Evolutionary conservation across 2,113 vertebrate genomes (phyloP).

Genomic region (Penelope pileata): DNA sequence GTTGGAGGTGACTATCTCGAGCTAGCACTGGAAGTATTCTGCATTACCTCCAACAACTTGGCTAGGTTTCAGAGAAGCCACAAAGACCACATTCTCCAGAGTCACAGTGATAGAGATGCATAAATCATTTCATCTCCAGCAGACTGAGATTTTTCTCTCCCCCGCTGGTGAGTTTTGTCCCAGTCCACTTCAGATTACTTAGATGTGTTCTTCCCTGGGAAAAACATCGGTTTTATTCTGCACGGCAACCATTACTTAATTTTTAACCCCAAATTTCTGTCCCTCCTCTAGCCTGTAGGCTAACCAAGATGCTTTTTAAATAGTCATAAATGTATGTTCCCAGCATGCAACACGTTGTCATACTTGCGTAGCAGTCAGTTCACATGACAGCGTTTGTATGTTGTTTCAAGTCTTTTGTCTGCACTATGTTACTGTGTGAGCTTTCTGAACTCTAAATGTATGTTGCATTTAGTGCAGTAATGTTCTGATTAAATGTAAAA

Average conservation of each 20-base stretch:
- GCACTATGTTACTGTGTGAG: neutral
- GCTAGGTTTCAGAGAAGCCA: slow-evolving; percentile 21
- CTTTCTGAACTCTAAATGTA: neutral
- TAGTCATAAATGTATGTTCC: slow-evolving; percentile 28
- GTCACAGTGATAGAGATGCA: neutral
- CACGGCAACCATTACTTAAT: neutral
- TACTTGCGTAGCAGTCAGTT: neutral
- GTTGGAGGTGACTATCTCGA: neutral
- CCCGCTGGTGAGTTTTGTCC: slow-evolving; percentile 13
- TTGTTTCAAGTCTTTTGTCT: slow-evolving; percentile 40
- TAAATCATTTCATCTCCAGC: slow-evolving; percentile 36
- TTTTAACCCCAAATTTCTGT: slow-evolving; percentile 6
- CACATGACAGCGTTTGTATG: neutral
- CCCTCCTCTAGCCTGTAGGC: neutral
- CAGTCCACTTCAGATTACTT: slow-evolving; percentile 10
- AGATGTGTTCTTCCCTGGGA: slow-evolving; percentile 29
- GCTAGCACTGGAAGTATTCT: neutral
- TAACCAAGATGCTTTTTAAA: neutral
- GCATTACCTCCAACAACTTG: slow-evolving; percentile 20
- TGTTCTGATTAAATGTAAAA: neutral
- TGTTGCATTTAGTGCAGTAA: neutral
- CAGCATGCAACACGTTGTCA: slow-evolving; percentile 11
- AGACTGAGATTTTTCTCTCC: slow-evolving; percentile 4
- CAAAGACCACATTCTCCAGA: neutral
- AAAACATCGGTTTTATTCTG: neutral